Percentiles rank a stretch among this genome's conserved stretches.
Conservation (phyloP, 1,140 invertebrate genomes). For the Drosophila sp. region DNA sequence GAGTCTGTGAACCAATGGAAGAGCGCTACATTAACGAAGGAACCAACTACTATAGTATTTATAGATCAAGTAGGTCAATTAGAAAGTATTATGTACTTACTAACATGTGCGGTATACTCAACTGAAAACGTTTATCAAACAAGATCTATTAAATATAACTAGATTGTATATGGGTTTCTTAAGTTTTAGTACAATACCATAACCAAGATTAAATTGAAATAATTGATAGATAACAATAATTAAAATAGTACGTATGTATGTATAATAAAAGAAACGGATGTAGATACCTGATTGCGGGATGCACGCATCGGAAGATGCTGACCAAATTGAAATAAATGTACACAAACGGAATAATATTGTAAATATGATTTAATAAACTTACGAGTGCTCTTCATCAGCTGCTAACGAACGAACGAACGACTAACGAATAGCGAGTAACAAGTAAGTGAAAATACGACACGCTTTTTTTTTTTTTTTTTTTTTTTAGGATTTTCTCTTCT, state of each 20-base stretch:
- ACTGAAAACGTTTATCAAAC: constrained; percentile 38
- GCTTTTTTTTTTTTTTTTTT: constrained; percentile 4
- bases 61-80: neutral
- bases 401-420: constrained; percentile 42
- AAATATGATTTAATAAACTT: constrained; percentile 44
- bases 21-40: constrained; percentile 60
- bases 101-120: constrained; percentile 59
- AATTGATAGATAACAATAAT: constrained; percentile 27
- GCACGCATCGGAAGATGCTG: constrained; percentile 45
- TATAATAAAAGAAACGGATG: constrained; percentile 58
- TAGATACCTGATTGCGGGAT: constrained; percentile 72
- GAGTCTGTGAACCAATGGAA: constrained; percentile 59
- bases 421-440: constrained; percentile 32
- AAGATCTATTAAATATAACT: constrained; percentile 31
- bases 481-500: constrained; percentile 4
- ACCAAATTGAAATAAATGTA: constrained; percentile 48
- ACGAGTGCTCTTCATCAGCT: constrained; percentile 55
- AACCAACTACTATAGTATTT: constrained; percentile 29
- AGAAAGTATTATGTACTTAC: constrained; percentile 52
- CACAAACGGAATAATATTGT: constrained; percentile 9
- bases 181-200: constrained; percentile 66
- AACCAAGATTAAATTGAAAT: constrained; percentile 59
- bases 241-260: constrained; percentile 37
- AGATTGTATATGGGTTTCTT: constrained; percentile 6
- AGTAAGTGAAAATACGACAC: constrained; percentile 52